Evolutionary conservation across 2,888 invertebrate genomes (phyloP).

Genomic region (Tiphia femorata): DNA sequence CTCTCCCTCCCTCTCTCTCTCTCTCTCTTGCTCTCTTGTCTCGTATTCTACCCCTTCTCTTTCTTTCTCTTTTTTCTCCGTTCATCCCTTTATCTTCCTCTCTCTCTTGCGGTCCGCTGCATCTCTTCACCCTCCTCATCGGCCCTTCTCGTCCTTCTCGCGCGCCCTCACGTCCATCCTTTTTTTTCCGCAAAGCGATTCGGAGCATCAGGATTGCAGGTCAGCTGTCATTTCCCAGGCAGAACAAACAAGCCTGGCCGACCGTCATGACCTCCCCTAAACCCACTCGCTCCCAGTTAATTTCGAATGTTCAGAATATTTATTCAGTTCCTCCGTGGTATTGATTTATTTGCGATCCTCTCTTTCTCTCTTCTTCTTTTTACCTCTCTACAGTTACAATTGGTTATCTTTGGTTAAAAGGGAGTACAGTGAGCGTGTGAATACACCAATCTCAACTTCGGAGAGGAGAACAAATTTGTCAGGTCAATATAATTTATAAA

Average conservation of each 20-base stretch:
- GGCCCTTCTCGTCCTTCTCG: neutral
- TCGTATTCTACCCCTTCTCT: neutral
- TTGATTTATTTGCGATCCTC: no score
- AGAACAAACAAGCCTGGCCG: slow-evolving; percentile 50
- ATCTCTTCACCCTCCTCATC: neutral
- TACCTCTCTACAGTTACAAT: no score
- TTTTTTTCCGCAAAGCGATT: slow-evolving; percentile 31
- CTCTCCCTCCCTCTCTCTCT: neutral
- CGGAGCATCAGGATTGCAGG: slow-evolving; percentile 48
- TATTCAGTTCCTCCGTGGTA: slow-evolving; percentile 41
- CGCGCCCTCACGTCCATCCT: slow-evolving; percentile 8
- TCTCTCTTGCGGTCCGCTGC: neutral
- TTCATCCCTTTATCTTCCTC: neutral
- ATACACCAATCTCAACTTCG: no score
- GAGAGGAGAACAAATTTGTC: no score
- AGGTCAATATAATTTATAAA: no score
- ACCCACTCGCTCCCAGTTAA: slow-evolving; percentile 42
- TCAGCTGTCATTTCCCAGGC: slow-evolving; percentile 55
- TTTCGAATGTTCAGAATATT: slow-evolving; percentile 43
- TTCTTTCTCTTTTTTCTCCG: neutral
- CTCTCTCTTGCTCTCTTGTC: neutral
- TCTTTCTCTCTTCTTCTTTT: no score
- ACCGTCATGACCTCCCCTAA: slow-evolving; percentile 46
- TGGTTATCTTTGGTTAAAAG: no score
- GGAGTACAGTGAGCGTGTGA: no score